Percentiles rank a stretch among this genome's conserved stretches.
Conservation (phyloP, 2,888 invertebrate species). For the Tyria jacobaeae region DNA sequence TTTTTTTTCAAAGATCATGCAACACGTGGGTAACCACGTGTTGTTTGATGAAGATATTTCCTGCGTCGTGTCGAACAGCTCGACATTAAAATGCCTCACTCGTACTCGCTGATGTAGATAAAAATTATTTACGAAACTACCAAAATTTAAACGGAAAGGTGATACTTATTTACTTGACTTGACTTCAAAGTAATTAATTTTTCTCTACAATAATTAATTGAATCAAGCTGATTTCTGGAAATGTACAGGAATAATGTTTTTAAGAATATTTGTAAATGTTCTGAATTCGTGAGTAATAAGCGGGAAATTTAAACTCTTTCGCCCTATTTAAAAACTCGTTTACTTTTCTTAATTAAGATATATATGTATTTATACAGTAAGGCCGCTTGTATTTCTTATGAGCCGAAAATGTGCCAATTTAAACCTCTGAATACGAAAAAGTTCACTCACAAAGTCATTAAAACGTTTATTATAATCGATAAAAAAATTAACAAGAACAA, state of each 20-base stretch:
- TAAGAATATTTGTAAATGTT: background rate
- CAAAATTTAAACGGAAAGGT: background rate
- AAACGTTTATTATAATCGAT: constrained; percentile 41
- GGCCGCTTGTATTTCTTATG: background rate
- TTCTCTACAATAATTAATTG: too few species aligned
- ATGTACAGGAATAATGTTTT: too few species aligned
- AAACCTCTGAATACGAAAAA: constrained; percentile 28
- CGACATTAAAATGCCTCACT: background rate
- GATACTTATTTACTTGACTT: background rate
- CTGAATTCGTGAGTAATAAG: too few species aligned
- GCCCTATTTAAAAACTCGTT: too few species aligned
- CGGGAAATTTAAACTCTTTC: too few species aligned
- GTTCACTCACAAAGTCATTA: constrained; percentile 30
- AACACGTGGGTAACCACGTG: too few species aligned
- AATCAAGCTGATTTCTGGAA: too few species aligned
- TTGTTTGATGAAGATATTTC: too few species aligned
- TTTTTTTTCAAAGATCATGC: too few species aligned
- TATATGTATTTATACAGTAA: too few species aligned
- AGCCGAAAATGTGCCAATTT: constrained; percentile 14
- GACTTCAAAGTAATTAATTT: background rate
- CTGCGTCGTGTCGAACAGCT: background rate
- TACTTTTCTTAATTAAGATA: too few species aligned
- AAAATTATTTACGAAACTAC: background rate
- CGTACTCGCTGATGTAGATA: background rate
- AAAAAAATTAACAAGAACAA: constrained; percentile 61